Conservation (phyloP, 2,113 vertebrate genomes). For the Macaca nemestrina region DNA sequence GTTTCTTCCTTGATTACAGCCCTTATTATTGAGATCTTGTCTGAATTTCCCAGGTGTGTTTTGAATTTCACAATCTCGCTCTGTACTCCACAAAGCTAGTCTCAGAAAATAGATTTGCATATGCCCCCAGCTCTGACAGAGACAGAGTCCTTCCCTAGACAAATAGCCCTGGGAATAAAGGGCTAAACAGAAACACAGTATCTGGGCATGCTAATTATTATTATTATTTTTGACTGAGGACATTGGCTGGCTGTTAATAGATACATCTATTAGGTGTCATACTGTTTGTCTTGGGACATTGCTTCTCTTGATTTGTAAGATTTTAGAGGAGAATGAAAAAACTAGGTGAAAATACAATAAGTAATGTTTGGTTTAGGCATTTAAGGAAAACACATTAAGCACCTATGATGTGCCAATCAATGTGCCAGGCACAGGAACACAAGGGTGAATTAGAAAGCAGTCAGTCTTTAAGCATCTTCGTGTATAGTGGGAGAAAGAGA, state of each 20-base stretch:
- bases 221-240: slow-evolving; percentile 47
- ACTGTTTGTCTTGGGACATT: slow-evolving; percentile 11
- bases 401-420: not conserved
- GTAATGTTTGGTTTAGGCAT: not conserved
- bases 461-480: not conserved
- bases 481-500: not conserved
- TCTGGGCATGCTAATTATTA: slow-evolving; percentile 9
- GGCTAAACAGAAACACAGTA: not conserved
- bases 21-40: slow-evolving; percentile 72
- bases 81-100: not conserved
- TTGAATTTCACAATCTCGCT: slow-evolving; percentile 55
- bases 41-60: slow-evolving; percentile 76
- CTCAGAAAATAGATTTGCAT: slow-evolving; percentile 56
- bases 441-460: not conserved
- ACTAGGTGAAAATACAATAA: not conserved
- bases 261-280: not conserved
- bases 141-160: slow-evolving; percentile 14
- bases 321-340: slow-evolving; percentile 23
- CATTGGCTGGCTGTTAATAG: not conserved
- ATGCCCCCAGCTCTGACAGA: not conserved
- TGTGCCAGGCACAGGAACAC: not conserved
- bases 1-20: slow-evolving; percentile 76
- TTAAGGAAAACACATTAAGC: not conserved
- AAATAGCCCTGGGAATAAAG: slow-evolving; percentile 22
- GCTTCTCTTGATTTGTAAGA: slow-evolving; percentile 21